These are phyloP conservation scores for Metacarcinus magister DNA, from an alignment of 2,888 invertebrate species.

Conservation along the genomic window DNA sequence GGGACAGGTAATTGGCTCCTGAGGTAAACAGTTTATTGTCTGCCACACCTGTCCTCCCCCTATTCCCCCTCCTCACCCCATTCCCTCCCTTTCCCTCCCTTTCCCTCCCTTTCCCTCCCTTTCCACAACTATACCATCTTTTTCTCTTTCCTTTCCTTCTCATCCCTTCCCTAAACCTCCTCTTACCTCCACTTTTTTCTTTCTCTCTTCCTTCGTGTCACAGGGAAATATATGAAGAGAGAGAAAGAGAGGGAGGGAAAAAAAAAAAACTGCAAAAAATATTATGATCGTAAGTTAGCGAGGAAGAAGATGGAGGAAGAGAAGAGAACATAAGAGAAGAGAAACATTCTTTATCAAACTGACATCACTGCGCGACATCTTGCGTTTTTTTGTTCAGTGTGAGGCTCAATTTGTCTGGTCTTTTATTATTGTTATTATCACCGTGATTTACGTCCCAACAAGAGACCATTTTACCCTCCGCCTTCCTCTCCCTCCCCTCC, in stretches of 20 bases:
- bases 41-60: background rate
- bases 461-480: background rate
- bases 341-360: too few species aligned
- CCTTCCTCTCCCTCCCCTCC: background rate
- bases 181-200: background rate
- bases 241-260: background rate
- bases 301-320: too few species aligned
- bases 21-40: constrained; percentile 17
- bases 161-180: background rate
- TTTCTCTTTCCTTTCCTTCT: background rate
- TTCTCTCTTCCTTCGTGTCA: background rate
- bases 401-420: too few species aligned
- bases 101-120: background rate
- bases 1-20: constrained; percentile 27
- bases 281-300: background rate
- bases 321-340: too few species aligned
- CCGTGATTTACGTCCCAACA: background rate
- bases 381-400: too few species aligned
- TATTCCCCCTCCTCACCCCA: background rate
- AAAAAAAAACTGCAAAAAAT: background rate
- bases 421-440: too few species aligned
- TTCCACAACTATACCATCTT: background rate
- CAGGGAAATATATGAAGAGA: background rate
- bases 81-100: background rate
- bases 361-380: too few species aligned